Evolutionary conservation across 1,140 invertebrate species (phyloP).

Genomic region (Cyclargus thomasi): DNA sequence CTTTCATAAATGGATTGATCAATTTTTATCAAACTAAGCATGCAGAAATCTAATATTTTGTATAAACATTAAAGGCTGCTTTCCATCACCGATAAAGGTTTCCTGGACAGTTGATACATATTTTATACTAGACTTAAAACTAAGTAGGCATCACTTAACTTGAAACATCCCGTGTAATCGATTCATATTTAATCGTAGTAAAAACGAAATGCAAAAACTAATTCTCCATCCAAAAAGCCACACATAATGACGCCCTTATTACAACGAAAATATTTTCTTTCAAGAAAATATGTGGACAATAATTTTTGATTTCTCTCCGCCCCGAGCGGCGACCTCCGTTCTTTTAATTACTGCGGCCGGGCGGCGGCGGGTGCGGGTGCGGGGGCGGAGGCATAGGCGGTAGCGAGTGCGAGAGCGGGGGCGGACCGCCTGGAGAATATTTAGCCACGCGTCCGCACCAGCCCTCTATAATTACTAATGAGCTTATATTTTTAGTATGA

Average conservation of each 20-base stretch:
- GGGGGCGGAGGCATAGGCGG: neutral
- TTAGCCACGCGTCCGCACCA: conserved; percentile 60
- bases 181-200: neutral
- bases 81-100: too few species aligned
- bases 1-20: too few species aligned
- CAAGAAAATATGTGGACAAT: conserved; percentile 60
- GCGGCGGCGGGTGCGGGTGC: conserved; percentile 22
- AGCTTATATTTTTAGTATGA: conserved; percentile 45
- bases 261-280: conserved; percentile 39
- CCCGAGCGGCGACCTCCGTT: conserved; percentile 43
- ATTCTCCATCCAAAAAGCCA: conserved; percentile 19
- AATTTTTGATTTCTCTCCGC: conserved; percentile 58
- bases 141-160: neutral
- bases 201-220: neutral
- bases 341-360: conserved; percentile 63
- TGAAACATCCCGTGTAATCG: neutral
- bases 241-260: conserved; percentile 33
- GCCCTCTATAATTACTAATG: conserved; percentile 65
- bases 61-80: too few species aligned
- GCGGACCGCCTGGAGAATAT: conserved; percentile 50
- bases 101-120: too few species aligned
- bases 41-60: too few species aligned
- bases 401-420: too few species aligned
- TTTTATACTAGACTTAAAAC: conserved; percentile 27
- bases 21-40: too few species aligned